Evolutionary conservation across 2,888 invertebrate genomes (phyloP).

Genomic region (Opisthograptis luteolata): DNA sequence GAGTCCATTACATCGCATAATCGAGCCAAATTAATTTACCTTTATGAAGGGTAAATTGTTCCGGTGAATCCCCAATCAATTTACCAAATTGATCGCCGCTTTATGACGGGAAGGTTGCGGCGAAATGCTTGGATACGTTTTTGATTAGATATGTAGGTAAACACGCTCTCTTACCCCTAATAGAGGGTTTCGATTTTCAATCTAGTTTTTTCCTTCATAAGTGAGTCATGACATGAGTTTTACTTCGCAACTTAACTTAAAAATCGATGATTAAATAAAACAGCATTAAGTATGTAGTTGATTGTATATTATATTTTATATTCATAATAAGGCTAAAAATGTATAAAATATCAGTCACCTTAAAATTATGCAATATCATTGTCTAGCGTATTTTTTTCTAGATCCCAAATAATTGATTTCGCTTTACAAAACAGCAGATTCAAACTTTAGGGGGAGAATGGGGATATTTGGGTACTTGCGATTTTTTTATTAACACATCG

Average conservation of each 20-base stretch:
- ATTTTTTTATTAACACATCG: too few species aligned
- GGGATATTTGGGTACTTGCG: too few species aligned
- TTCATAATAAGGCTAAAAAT: slow-evolving; percentile 62
- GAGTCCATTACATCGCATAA: slow-evolving; percentile 56
- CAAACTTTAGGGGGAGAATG: too few species aligned
- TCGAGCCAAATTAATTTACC: slow-evolving; percentile 69
- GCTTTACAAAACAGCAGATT: neutral
- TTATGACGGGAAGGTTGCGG: slow-evolving; percentile 38
- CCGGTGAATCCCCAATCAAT: slow-evolving; percentile 76
- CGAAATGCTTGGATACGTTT: slow-evolving; percentile 28
- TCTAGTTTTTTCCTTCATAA: slow-evolving; percentile 10
- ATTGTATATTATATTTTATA: slow-evolving; percentile 33
- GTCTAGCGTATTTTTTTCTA: neutral
- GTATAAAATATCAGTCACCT: slow-evolving; percentile 78
- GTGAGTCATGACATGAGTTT: neutral
- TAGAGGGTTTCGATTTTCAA: slow-evolving; percentile 7
- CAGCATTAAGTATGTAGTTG: neutral
- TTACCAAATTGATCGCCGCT: slow-evolving; percentile 70
- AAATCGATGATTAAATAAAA: neutral
- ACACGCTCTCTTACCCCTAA: slow-evolving; percentile 3
- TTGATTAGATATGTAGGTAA: slow-evolving; percentile 25
- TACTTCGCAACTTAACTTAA: too few species aligned
- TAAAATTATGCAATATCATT: slow-evolving; percentile 35
- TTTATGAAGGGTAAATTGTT: slow-evolving; percentile 78
- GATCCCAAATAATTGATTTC: neutral